Evolutionary conservation across 2,113 vertebrate species (phyloP).

Genomic region (Psophia crepitans): DNA sequence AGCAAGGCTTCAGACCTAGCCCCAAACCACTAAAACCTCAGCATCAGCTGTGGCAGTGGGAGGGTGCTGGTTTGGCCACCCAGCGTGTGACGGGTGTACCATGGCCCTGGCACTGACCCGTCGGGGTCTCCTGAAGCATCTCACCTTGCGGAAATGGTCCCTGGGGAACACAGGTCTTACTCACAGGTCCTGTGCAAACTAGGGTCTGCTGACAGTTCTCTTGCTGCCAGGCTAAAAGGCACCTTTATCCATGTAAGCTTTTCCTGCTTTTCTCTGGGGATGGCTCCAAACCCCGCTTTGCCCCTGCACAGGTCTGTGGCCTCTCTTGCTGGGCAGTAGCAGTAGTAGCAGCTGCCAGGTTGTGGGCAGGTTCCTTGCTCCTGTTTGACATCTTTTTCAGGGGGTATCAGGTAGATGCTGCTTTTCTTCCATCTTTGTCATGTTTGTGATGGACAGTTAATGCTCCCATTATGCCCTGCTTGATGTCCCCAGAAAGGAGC

Average conservation of each 20-base stretch:
- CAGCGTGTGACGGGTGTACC: rapidly evolving
- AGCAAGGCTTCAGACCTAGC: neutral
- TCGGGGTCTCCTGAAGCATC: neutral
- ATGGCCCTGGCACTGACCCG: rapidly evolving
- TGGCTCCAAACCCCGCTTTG: rapidly evolving
- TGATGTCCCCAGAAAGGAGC: neutral
- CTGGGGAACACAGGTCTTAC: neutral
- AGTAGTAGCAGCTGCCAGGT: neutral
- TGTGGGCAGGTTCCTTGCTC: neutral
- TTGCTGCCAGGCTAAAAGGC: neutral
- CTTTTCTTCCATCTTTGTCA: neutral
- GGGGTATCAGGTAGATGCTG: neutral
- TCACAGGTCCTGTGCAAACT: neutral
- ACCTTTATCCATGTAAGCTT: neutral
- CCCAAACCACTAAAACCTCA: neutral
- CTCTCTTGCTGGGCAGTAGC: neutral
- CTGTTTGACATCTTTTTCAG: neutral
- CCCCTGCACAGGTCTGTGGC: rapidly evolving
- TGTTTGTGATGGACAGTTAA: neutral
- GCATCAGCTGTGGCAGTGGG: neutral
- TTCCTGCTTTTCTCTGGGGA: neutral
- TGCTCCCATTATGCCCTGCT: neutral
- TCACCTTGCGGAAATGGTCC: neutral
- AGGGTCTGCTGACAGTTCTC: neutral
- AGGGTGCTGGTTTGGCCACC: neutral